phyloP scores from a whole-genome alignment of 2,888 invertebrate species.

The Epiblema foenella region DNA sequence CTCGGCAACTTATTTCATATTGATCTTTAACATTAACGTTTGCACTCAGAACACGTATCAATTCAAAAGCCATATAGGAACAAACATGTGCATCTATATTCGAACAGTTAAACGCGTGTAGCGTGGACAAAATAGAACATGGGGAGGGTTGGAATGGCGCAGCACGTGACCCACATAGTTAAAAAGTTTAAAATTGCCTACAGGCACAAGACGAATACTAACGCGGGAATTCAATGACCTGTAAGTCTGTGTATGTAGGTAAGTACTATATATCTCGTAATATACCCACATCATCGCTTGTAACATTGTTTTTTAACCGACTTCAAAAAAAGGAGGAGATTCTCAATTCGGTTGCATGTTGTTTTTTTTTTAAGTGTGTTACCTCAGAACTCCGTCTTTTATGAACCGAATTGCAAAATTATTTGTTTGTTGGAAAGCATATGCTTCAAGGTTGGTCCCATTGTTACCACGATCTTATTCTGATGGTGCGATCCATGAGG shows the following conservation, averaged over 20 bases:
- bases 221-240: constrained; percentile 37
- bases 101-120: constrained; percentile 47
- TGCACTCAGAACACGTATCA: constrained; percentile 48
- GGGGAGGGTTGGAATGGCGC: constrained; percentile 49
- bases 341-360: too few species aligned
- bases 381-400: too few species aligned
- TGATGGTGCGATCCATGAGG: too few species aligned
- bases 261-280: constrained; percentile 9
- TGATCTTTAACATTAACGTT: constrained; percentile 30
- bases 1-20: constrained; percentile 30
- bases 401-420: too few species aligned
- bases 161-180: constrained; percentile 64
- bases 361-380: too few species aligned
- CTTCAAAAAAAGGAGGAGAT: too few species aligned
- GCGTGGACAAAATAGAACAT: constrained; percentile 46
- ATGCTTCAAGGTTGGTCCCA: too few species aligned
- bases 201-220: constrained; percentile 41
- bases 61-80: constrained; percentile 45
- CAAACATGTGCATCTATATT: constrained; percentile 46
- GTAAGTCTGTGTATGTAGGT: constrained; percentile 19
- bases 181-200: constrained; percentile 50
- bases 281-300: constrained; percentile 18
- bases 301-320: constrained; percentile 4
- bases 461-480: too few species aligned
- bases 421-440: too few species aligned